These are phyloP conservation scores for Apodemia mormo DNA, from an alignment of 2,888 invertebrate genomes.

Conservation along the genomic window DNA sequence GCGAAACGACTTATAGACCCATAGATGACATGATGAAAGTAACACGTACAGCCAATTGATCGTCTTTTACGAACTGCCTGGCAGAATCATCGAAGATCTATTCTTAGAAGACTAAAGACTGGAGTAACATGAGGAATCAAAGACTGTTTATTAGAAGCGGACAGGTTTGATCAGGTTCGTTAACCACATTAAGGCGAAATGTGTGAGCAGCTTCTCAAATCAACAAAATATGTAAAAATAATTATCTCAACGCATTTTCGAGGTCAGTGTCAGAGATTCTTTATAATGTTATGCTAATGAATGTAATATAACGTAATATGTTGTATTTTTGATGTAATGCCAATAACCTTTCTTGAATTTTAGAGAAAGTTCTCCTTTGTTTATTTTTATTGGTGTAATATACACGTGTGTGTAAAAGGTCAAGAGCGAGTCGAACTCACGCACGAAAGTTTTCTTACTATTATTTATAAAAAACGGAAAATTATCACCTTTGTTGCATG, in stretches of 20 bases:
- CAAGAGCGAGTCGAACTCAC: too few relatives aligned
- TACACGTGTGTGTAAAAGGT: neutral
- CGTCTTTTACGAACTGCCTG: too few relatives aligned
- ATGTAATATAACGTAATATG: conserved; percentile 13
- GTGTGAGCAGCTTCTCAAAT: conserved; percentile 1
- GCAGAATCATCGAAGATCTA: too few relatives aligned
- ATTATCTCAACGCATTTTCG: neutral
- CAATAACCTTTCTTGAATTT: conserved; percentile 7
- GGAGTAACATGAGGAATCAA: too few relatives aligned
- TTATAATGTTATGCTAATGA: conserved; percentile 15
- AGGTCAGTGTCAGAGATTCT: conserved; percentile 15
- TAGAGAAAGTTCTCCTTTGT: neutral
- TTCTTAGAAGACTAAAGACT: too few relatives aligned
- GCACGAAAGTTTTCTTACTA: too few relatives aligned
- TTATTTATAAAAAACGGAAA: too few relatives aligned
- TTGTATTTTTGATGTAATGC: conserved; percentile 1
- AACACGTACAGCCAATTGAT: too few relatives aligned
- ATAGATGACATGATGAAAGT: too few relatives aligned
- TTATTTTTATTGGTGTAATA: neutral
- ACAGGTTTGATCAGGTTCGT: neutral
- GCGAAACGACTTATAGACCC: too few relatives aligned
- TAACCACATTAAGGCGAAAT: neutral
- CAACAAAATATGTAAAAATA: conserved; percentile 3
- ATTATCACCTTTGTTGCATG: too few relatives aligned
- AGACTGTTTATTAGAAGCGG: too few relatives aligned